Percentiles rank a stretch among this genome's conserved stretches.
Conservation (phyloP, 2,888 invertebrate genomes). For the Glaucopsyche alexis region DNA sequence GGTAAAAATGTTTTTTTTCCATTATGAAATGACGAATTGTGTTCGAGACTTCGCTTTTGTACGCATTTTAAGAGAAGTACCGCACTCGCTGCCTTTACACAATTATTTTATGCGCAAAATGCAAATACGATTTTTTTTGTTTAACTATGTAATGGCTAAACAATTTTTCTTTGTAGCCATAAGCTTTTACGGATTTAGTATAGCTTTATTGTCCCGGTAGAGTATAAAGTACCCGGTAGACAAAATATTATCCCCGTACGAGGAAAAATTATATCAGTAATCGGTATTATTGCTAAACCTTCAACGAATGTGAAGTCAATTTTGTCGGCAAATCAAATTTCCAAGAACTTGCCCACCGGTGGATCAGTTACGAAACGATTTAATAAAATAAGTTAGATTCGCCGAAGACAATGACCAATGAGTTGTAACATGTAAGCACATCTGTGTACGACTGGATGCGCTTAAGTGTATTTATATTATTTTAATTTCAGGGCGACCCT, state of each 20-base stretch:
- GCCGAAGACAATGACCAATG: slow-evolving; percentile 36
- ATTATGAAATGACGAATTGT: slow-evolving; percentile 36
- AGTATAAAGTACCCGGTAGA: too few relatives aligned
- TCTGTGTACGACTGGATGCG: too few relatives aligned
- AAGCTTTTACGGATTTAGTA: neutral
- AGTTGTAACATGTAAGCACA: too few relatives aligned
- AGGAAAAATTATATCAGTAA: neutral
- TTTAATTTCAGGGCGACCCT: too few relatives aligned
- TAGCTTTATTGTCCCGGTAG: too few relatives aligned
- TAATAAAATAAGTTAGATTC: slow-evolving; percentile 39
- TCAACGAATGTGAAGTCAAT: slow-evolving; percentile 3
- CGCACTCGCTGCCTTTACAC: neutral
- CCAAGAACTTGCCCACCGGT: slow-evolving; percentile 5
- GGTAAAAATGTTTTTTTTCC: slow-evolving; percentile 39
- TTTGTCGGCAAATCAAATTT: neutral
- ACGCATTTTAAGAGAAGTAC: neutral
- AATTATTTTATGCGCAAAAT: neutral
- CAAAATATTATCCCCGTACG: neutral
- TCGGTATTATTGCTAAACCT: neutral
- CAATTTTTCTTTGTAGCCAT: neutral
- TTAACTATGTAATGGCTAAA: neutral
- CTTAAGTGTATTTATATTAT: too few relatives aligned
- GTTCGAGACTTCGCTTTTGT: slow-evolving; percentile 1
- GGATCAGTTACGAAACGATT: neutral
- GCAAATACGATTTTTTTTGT: neutral